Conservation (phyloP, 2,888 invertebrate species). For the Noctua fimbriata region DNA sequence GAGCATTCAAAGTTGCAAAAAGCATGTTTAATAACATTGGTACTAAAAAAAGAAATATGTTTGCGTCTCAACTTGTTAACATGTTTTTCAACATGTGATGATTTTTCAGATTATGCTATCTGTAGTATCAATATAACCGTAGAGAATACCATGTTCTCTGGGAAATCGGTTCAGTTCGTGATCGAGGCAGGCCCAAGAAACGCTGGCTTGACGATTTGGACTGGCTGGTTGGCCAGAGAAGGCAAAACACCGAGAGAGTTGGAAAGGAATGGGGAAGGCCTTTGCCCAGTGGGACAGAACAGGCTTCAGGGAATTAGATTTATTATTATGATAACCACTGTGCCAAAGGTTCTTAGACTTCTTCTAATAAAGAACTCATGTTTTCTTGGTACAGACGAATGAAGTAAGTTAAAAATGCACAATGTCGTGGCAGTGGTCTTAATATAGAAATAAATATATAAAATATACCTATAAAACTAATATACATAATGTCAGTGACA, state of each 20-base stretch:
- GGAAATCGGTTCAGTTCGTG: neutral
- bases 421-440: neutral
- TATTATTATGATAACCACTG: neutral
- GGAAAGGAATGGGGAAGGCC: too few relatives aligned
- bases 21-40: neutral
- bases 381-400: neutral
- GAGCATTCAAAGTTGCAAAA: constrained; percentile 10
- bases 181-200: too few relatives aligned
- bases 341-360: neutral
- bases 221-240: too few relatives aligned
- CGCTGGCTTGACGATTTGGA: too few relatives aligned
- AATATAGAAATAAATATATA: neutral
- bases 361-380: neutral
- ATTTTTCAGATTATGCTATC: neutral
- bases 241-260: too few relatives aligned
- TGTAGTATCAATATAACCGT: neutral
- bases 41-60: neutral
- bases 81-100: neutral
- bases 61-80: neutral
- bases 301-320: neutral
- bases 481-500: neutral
- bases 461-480: too few relatives aligned
- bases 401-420: neutral
- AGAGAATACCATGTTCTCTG: neutral
- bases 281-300: neutral